A percentile compares a stretch with the other conserved stretches of the same genome.
Evolutionary conservation across 2,113 vertebrate species (phyloP).

Genomic region (Oreochromis aureus): DNA sequence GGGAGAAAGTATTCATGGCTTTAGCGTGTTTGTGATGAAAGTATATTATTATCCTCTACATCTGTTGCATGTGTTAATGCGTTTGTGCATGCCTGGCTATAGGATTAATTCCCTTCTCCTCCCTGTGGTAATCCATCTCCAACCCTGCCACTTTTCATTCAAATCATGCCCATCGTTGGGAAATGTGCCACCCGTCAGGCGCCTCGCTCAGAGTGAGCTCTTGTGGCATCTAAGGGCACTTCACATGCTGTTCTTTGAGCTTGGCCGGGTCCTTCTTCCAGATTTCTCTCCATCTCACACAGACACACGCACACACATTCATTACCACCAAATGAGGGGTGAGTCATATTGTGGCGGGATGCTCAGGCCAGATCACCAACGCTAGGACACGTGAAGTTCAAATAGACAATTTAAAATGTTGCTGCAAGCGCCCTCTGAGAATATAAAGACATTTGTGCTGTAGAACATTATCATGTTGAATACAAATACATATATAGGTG

Average conservation of each 20-base stretch:
- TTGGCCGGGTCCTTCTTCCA: background rate
- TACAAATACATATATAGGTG: background rate
- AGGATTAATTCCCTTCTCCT: slow-evolving; percentile 19
- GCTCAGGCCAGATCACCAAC: background rate
- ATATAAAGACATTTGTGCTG: background rate
- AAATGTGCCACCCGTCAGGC: slow-evolving; percentile 30
- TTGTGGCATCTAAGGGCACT: slow-evolving; percentile 26
- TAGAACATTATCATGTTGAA: background rate
- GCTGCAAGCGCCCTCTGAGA: background rate
- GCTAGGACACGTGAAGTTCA: background rate
- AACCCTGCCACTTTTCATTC: slow-evolving; percentile 44
- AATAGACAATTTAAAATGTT: background rate
- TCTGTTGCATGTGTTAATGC: background rate
- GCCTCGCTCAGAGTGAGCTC: slow-evolving; percentile 4
- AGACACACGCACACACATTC: background rate
- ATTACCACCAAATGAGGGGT: background rate
- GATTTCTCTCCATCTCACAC: background rate
- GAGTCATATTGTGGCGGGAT: background rate
- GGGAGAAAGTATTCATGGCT: background rate
- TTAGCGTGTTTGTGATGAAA: background rate
- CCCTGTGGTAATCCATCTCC: slow-evolving; percentile 39
- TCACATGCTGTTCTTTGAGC: slow-evolving; percentile 40
- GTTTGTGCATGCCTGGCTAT: slow-evolving; percentile 1
- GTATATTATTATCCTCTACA: background rate
- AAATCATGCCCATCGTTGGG: slow-evolving; percentile 1